Evolutionary conservation across 2,888 invertebrate species (phyloP), one percentile per base, ranked within the genome.

Genomic region (Frankliniella fusca): DNA sequence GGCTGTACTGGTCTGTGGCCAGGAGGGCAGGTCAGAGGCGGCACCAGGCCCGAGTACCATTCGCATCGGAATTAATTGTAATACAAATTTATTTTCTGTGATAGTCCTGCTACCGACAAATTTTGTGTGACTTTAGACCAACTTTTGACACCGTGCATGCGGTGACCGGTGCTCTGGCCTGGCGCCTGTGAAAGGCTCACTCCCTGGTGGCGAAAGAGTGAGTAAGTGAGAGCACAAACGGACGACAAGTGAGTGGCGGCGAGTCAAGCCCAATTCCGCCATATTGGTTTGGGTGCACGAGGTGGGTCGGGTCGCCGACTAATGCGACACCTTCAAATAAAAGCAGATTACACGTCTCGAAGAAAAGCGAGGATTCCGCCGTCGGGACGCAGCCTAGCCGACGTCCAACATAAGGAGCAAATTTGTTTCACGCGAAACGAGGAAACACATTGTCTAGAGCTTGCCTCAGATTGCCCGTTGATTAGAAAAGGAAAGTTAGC

Each of bases 151-250:
- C 38, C 38, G 2, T 38, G 5, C 2, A 5, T 38, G 38, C 38
- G 38, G 38, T 38, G 38, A 38, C 2, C 38, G 38, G 38, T 38
- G 38, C 38, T 38, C 38, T 38, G 38, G 80, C 28, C 50, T 23
- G 89, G 88, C 89, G 88, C 88, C 86, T 87, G 88, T 87, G 87
- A 88, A 88, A 88, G 87, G 87, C 87, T 88, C 87, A 87, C 85
- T 86, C 89, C 89, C 89, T 88, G 88, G 87, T 88, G 88, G 87
- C 86, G 87, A 88, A 88, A 88, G 88, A 87, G 88, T 76, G 70
- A 76, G 70, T 76, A 27, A 76, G 70, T 76, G 70, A 76, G 70
- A 76, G 70, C 70, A 76, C 70, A 76, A 76, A 76, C 70, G 70
- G 70, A 76, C 70, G 70, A 76, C 70, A 76, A 76, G 70, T 76